These are phyloP conservation scores for Hololepta plana DNA, from an alignment of 2,888 invertebrate species.

Conservation along the genomic window DNA sequence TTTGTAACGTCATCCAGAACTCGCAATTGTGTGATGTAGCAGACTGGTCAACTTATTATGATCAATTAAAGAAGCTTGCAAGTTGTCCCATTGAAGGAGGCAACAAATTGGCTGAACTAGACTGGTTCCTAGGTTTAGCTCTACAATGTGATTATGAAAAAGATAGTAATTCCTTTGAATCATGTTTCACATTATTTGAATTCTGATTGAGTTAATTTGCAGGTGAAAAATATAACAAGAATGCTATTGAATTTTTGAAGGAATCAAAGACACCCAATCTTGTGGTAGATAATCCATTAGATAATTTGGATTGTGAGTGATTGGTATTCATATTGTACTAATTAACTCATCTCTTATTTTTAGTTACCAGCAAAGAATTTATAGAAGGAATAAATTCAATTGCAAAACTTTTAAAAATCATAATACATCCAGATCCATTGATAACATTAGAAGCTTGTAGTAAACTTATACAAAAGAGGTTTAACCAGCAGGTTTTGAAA, in stretches of 20 bases:
- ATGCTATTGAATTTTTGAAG: conserved; percentile 42
- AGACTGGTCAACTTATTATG: conserved; percentile 54
- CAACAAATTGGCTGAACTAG: conserved; percentile 48
- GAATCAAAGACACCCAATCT: conserved; percentile 47
- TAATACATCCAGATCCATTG: conserved; percentile 65
- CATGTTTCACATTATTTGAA: conserved; percentile 4
- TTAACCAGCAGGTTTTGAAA: conserved; percentile 38
- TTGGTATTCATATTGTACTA: neutral
- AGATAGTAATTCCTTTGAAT: conserved; percentile 39
- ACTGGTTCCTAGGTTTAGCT: conserved; percentile 75
- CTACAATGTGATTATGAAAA: conserved; percentile 69
- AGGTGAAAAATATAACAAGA: conserved; percentile 52
- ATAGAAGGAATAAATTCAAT: conserved; percentile 62
- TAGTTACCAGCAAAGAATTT: conserved; percentile 72
- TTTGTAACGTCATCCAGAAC: conserved; percentile 55
- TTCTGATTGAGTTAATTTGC: conserved; percentile 19
- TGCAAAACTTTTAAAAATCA: conserved; percentile 60
- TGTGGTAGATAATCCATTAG: conserved; percentile 64
- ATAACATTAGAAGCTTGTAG: conserved; percentile 52
- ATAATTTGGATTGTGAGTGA: conserved; percentile 69
- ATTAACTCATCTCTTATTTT: conserved; percentile 14
- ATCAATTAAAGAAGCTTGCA: conserved; percentile 56
- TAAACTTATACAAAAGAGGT: conserved; percentile 37
- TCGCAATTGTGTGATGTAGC: conserved; percentile 38
- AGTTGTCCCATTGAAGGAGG: conserved; percentile 47